Base-by-base conservation (phyloP, 1,140 invertebrate species). In the Rhopalosiphum padi region DNA sequence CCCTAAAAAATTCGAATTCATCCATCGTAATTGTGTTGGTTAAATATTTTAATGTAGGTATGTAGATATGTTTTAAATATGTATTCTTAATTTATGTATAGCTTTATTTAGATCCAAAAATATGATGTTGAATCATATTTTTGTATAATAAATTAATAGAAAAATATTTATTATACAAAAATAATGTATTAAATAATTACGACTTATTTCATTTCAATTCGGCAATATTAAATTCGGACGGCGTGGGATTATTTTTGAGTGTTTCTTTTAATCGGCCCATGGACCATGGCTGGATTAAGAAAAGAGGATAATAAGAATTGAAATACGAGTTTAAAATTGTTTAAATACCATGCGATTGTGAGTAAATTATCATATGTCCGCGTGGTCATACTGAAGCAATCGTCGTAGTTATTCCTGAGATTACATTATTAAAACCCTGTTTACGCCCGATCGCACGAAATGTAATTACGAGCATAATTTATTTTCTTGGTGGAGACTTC, bases 401-500 rank as follows among this genome's bases (percentile, higher is more conserved):
- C 51, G 51, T 51, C 1, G 48, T 51, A 89, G 87, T 53, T 55
- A 46, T 55, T 51, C 21, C 46, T 55, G 83, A 7, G 83, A 43
- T 41, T 86, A 77, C 60, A 77, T 77, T 77, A 91, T 91, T 91
- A 46, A 91, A 91, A 91, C 48, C 90, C 30, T 22, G 53, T 60
- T 91, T 91, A 46, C 90, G 37, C 51, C 55, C 41, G 25, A 48
- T 53, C 90, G 90, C 60, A 25, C 68, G 41, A 83, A 92, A 92
- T 93, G 82, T 93, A 93, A 93, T 93, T 85, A 92, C 22, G 89
- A 25, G 25, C 25, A 30, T 41, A 92, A 82, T 82, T 93, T 85
- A 93, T 93, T 93, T 86, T 93, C 91, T 86, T 86, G 35, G 91
- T 25, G 7, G 46, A 41, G 4, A 93, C 91, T 85, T 93, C 91